Evolutionary conservation across 2,888 invertebrate genomes (phyloP).

Genomic region (Drosophila colorata): DNA sequence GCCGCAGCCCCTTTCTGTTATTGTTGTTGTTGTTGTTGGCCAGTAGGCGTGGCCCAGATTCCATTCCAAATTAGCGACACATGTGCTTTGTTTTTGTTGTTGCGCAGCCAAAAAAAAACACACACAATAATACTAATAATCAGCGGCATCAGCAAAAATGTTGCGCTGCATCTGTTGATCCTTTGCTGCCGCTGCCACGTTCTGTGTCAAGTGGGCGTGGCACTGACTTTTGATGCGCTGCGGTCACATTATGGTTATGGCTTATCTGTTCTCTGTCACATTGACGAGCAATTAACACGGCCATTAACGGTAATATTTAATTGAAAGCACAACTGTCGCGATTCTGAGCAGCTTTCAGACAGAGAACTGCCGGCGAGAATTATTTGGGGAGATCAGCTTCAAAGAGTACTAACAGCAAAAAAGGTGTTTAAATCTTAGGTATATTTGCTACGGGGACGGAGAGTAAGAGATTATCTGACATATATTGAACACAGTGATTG

Average conservation of each 20-base stretch:
- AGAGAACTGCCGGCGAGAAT: not conserved
- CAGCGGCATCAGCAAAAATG: conserved; percentile 24
- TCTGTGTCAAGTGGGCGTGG: conserved; percentile 65
- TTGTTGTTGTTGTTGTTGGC: conserved; percentile 1
- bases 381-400: no score
- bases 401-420: no score
- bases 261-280: conserved; percentile 54
- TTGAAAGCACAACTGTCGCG: conserved; percentile 66
- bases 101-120: conserved; percentile 9
- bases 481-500: no score
- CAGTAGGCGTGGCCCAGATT: conserved; percentile 59
- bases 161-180: conserved; percentile 74
- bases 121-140: conserved; percentile 33
- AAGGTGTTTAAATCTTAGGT: no score
- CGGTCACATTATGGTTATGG: conserved; percentile 59
- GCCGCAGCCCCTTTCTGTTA: conserved; percentile 5
- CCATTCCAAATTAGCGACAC: conserved; percentile 67
- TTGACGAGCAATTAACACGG: conserved; percentile 75
- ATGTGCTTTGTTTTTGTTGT: conserved; percentile 56
- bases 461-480: no score
- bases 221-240: conserved; percentile 52
- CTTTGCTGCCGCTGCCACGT: conserved; percentile 15
- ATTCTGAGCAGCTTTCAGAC: conserved; percentile 30
- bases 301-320: conserved; percentile 55
- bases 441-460: no score